phyloP scores from a whole-genome alignment of 2,113 vertebrate genomes.

The Ciconia stormi region DNA sequence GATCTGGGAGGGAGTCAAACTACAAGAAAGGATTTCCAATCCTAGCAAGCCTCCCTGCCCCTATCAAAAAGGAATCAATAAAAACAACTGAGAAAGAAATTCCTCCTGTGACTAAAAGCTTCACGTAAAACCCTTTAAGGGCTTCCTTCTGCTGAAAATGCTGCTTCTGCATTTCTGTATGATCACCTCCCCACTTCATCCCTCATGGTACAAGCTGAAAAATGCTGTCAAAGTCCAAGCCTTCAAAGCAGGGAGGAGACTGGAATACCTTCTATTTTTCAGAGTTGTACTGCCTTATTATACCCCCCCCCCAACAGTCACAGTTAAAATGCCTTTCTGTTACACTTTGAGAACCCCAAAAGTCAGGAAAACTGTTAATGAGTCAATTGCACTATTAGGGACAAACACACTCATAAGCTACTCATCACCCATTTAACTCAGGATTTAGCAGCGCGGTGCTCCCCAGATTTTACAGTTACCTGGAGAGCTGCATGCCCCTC shows the following conservation, averaged over 20 bases:
- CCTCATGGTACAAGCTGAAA: background rate
- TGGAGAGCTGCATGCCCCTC: background rate
- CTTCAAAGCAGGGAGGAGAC: background rate
- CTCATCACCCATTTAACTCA: background rate
- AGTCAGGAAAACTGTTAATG: background rate
- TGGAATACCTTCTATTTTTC: background rate
- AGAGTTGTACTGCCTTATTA: background rate
- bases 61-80: conserved; percentile 38
- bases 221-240: background rate
- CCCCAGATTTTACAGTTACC: background rate
- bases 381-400: background rate
- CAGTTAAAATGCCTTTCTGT: background rate
- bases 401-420: background rate
- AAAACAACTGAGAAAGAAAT: conserved; percentile 8
- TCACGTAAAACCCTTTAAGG: conserved; percentile 14
- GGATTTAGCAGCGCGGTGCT: background rate
- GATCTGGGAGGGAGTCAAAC: background rate
- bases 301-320: background rate
- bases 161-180: background rate
- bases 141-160: conserved; percentile 29
- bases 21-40: background rate
- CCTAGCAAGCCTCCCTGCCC: background rate
- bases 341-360: background rate
- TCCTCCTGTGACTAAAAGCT: conserved; percentile 22
- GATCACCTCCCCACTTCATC: background rate